These are phyloP conservation scores for Siniperca obscura DNA, from an alignment of 2,797 vertebrate genomes.

Conservation along the genomic window DNA sequence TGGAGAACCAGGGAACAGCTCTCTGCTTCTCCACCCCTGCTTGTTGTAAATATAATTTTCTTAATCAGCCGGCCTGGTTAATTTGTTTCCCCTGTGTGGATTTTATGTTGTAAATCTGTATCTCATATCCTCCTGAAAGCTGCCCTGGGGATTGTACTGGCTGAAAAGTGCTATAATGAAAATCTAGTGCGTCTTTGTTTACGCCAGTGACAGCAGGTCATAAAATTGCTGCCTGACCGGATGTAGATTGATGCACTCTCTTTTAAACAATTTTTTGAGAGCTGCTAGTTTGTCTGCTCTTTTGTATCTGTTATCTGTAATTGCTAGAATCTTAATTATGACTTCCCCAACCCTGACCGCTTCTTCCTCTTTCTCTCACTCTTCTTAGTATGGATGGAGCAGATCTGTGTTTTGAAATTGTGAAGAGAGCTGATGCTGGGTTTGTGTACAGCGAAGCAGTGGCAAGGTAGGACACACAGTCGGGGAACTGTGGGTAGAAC, in stretches of 20 bases:
- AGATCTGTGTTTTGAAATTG: constrained; percentile 98
- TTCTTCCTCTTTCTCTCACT: constrained; percentile 1
- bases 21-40: background rate
- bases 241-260: constrained; percentile 1
- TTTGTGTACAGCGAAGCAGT: constrained; percentile 99
- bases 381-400: constrained; percentile 95
- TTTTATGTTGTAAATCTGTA: constrained; percentile 21
- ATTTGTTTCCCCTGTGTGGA: constrained; percentile 34
- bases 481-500: background rate
- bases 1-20: background rate
- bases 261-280: constrained; percentile 4
- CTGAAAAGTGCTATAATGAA: constrained; percentile 23
- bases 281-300: constrained; percentile 3
- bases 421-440: constrained; percentile 97
- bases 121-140: background rate
- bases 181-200: constrained; percentile 26
- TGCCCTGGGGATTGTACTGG: background rate
- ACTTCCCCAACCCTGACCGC: background rate
- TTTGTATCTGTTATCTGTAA: constrained; percentile 3
- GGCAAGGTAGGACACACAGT: constrained; percentile 88
- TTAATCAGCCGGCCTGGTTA: constrained; percentile 21
- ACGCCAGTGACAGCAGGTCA: constrained; percentile 32
- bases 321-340: background rate
- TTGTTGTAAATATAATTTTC: constrained; percentile 19
- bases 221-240: constrained; percentile 21